A percentile compares a stretch with the other conserved stretches of the same genome.
Evolutionary conservation across 2,888 invertebrate genomes (phyloP).

Genomic region (Micoletzkya japonica): DNA sequence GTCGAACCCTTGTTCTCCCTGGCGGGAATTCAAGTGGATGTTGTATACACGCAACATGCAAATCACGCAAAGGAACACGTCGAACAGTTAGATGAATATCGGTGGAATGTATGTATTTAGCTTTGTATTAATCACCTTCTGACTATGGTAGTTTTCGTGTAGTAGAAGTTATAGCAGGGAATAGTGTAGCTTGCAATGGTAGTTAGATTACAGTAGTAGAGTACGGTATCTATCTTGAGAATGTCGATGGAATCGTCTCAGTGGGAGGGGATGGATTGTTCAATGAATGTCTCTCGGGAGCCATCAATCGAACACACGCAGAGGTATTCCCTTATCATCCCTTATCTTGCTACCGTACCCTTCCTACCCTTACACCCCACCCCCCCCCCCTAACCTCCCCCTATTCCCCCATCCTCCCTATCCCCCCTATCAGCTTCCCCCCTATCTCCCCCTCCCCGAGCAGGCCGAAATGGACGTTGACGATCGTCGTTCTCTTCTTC

Average conservation of each 20-base stretch:
- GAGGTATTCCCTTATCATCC: conserved; percentile 24
- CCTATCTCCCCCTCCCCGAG: too few species aligned
- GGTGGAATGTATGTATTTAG: conserved; percentile 42
- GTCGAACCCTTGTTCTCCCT: conserved; percentile 67
- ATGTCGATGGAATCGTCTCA: conserved; percentile 70
- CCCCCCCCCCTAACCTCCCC: too few species aligned
- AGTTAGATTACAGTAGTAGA: too few species aligned
- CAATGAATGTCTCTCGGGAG: conserved; percentile 77
- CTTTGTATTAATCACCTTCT: background rate
- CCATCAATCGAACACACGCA: conserved; percentile 59
- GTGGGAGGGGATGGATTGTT: conserved; percentile 87
- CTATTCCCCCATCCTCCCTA: too few species aligned
- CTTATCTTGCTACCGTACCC: background rate
- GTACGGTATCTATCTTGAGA: too few species aligned
- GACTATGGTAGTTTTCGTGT: background rate
- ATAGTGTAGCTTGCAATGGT: too few species aligned
- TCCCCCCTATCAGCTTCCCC: background rate
- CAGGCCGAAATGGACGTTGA: conserved; percentile 48
- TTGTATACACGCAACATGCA: conserved; percentile 76
- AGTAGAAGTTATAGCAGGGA: too few species aligned
- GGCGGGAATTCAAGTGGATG: conserved; percentile 69
- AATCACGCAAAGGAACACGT: conserved; percentile 77
- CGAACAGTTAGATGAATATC: conserved; percentile 43
- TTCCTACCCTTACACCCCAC: too few species aligned
- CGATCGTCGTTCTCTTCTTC: conserved; percentile 49